Evolutionary conservation across 2,113 vertebrate species (phyloP).

Genomic region (Kobus ellipsiprymnus): DNA sequence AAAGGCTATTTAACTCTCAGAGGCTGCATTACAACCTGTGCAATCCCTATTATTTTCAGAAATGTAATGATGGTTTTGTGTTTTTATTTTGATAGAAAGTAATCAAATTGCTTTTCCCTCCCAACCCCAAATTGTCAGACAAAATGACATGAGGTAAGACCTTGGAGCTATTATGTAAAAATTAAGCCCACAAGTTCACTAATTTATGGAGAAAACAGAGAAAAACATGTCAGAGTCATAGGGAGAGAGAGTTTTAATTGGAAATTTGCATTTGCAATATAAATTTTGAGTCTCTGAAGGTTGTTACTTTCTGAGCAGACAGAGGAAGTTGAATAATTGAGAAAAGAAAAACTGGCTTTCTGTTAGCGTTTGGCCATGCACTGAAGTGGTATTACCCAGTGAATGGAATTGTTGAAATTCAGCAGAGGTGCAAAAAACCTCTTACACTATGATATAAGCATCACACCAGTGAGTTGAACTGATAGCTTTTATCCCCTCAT

Average conservation of each 20-base stretch:
- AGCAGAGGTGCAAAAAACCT: background rate
- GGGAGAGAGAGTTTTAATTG: background rate
- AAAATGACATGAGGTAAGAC: background rate
- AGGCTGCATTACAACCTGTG: background rate
- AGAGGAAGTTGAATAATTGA: background rate
- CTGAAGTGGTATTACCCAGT: accelerated
- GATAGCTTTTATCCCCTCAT: background rate
- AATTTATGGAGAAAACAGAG: background rate
- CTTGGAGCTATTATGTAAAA: background rate
- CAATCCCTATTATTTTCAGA: background rate
- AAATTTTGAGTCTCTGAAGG: background rate
- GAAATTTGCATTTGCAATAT: background rate
- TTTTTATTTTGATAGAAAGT: conserved; percentile 14
- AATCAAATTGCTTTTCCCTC: background rate
- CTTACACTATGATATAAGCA: background rate
- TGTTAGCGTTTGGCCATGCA: background rate
- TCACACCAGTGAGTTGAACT: background rate
- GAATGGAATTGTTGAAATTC: background rate
- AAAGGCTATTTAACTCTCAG: background rate
- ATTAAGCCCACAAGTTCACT: background rate
- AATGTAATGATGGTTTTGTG: background rate
- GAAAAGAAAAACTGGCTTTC: background rate
- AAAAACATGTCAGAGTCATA: background rate
- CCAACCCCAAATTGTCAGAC: background rate
- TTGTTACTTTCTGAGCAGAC: background rate